A percentile compares a stretch with the other conserved stretches of the same genome.
phyloP scores from a whole-genome alignment of 2,113 vertebrate genomes.

The Typhlomys cinereus region DNA sequence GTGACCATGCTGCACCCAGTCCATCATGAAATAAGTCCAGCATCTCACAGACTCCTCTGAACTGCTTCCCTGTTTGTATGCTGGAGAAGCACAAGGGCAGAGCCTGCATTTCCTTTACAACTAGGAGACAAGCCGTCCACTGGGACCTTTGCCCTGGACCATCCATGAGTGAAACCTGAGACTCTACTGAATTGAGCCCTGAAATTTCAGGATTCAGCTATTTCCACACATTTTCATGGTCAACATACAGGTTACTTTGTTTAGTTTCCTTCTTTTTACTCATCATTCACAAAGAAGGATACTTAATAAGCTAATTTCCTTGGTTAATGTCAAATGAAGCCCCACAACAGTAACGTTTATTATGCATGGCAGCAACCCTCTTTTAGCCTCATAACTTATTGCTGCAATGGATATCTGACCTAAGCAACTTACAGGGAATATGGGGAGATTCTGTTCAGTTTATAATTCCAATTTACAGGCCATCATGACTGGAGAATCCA shows the following conservation, averaged over 20 bases:
- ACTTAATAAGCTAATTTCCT: neutral
- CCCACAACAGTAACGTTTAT: neutral
- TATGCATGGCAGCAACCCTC: too few relatives aligned
- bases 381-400: too few relatives aligned
- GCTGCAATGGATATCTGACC: too few relatives aligned
- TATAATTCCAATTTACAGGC: too few relatives aligned
- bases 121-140: neutral
- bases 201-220: neutral
- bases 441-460: too few relatives aligned
- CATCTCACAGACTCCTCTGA: neutral
- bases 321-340: neutral
- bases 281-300: neutral
- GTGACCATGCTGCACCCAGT: neutral
- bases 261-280: slow-evolving; percentile 15
- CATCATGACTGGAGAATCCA: too few relatives aligned
- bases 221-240: neutral
- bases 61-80: neutral
- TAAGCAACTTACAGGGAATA: too few relatives aligned
- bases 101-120: neutral
- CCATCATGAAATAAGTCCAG: neutral
- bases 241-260: neutral
- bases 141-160: neutral
- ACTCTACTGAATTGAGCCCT: neutral
- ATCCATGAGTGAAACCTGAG: neutral
- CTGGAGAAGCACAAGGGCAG: neutral